Evolutionary conservation across 2,797 vertebrate genomes (phyloP), one percentile per base, ranked within the genome.

Genomic region (Anisognathus igniventris): DNA sequence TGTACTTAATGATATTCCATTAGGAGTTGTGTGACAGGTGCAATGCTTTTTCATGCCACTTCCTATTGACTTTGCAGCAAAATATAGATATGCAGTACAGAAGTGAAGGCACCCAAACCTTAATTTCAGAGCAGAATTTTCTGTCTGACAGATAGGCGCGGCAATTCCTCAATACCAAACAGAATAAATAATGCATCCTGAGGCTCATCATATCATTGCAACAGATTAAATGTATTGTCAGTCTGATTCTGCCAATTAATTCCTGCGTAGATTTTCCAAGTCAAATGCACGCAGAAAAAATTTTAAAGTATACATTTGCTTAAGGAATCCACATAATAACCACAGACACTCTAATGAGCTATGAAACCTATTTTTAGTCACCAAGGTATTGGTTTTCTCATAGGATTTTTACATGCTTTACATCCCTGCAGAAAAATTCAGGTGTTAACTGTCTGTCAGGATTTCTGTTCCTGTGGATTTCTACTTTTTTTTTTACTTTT

Each of bases 1-100:
- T 78, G 13, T n/a, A 72, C 61, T 91, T 86, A 94, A 95, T 93
- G 48, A 73, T 4, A 6, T 79, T 88, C 47, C 58, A 70, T 81
- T 92, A 84, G 33, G 37, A 75, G 65, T 20, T 14, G 33, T 40
- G 27, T 88, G 86, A 88, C 88, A 88, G 67, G 44, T 60, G 51
- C 40, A 79, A 42, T 83, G 84, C 40, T 93, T 92, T 91, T 94
- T 75, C 79, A 73, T 86, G 90, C 67, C 82, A 76, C 11, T 84
- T 85, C 56, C 60, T 84, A 90, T 88, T 94, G 86, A 73, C 62
- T 94, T 90, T 66, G 70, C 76, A 91, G 68, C 51, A 86, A 84
- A 95, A 93, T 79, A 73, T 3, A 85, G 80, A 70, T 53, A 72
- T 20, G 60, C 33, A 70, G 45, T 31, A 31, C 31, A 86, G 51